Percentiles rank a stretch among this genome's conserved stretches.
phyloP scores from a whole-genome alignment of 2,797 vertebrate species.

The Siniperca obscura region DNA sequence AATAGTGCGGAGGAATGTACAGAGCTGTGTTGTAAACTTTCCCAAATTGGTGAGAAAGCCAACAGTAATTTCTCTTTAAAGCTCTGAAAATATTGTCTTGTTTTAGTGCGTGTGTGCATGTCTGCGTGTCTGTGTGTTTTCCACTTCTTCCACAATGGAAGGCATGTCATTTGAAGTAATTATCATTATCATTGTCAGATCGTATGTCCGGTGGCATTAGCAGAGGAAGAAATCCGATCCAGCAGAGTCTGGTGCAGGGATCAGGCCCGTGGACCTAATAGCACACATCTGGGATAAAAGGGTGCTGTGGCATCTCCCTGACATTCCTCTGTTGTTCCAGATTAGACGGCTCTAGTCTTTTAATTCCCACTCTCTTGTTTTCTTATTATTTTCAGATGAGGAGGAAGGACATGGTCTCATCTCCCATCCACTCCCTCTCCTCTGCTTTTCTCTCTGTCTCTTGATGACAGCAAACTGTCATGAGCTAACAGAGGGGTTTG shows the following conservation, averaged over 20 bases:
- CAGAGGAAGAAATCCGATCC: constrained; percentile 62
- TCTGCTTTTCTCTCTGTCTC: constrained; percentile 21
- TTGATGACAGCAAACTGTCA: constrained; percentile 25
- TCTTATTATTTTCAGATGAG: constrained; percentile 77
- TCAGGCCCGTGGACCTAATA: constrained; percentile 64
- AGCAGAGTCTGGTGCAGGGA: constrained; percentile 50
- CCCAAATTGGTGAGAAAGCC: constrained; percentile 22
- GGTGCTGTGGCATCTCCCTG: constrained; percentile 62
- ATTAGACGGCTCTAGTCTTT: constrained; percentile 67
- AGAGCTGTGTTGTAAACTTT: constrained; percentile 7
- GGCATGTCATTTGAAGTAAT: constrained; percentile 74
- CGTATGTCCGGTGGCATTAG: constrained; percentile 73
- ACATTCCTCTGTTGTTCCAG: constrained; percentile 71
- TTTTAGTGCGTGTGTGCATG: constrained; percentile 5
- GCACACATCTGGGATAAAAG: constrained; percentile 77
- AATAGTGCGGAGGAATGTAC: constrained; percentile 22
- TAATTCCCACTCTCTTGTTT: constrained; percentile 62
- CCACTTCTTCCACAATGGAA: constrained; percentile 61
- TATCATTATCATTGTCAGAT: constrained; percentile 80
- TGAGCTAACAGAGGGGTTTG: background rate
- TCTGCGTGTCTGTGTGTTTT: constrained; percentile 24
- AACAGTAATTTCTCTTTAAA: constrained; percentile 23
- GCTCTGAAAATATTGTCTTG: constrained; percentile 25
- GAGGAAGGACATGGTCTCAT: constrained; percentile 53
- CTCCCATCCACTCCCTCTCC: constrained; percentile 18